Conservation (phyloP, 2,888 invertebrate genomes). For the Acleris cristana region DNA sequence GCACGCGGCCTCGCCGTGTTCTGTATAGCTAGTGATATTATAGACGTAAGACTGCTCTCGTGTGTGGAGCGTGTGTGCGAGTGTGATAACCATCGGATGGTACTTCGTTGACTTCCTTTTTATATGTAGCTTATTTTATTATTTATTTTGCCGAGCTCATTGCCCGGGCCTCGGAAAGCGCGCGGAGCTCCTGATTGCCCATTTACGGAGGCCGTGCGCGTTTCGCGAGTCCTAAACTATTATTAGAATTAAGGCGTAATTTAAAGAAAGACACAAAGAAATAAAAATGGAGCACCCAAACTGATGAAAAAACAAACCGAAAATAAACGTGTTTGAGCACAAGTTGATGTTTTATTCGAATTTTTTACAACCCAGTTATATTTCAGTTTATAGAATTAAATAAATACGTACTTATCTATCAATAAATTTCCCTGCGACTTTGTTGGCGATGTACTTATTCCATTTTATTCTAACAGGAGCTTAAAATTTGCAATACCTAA, state of each 20-base stretch:
- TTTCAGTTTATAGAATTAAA: too few relatives aligned
- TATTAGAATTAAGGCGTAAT: slow-evolving; percentile 81
- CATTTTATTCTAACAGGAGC: too few relatives aligned
- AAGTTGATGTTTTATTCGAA: slow-evolving; percentile 62
- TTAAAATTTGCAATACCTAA: too few relatives aligned
- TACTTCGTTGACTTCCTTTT: slow-evolving; percentile 75
- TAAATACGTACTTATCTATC: not conserved
- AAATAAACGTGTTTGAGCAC: slow-evolving; percentile 81
- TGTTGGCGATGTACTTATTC: too few relatives aligned
- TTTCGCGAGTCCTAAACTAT: slow-evolving; percentile 71
- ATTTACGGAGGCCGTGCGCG: slow-evolving; percentile 72
- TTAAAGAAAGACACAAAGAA: slow-evolving; percentile 74
- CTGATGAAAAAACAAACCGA: slow-evolving; percentile 74
- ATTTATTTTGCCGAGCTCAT: slow-evolving; percentile 83
- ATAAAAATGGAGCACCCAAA: slow-evolving; percentile 83
- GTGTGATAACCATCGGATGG: slow-evolving; percentile 77
- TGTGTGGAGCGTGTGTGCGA: slow-evolving; percentile 73
- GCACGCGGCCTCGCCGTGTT: slow-evolving; percentile 72
- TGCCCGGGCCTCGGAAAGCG: slow-evolving; percentile 74
- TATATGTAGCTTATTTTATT: slow-evolving; percentile 75
- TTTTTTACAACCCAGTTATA: not conserved
- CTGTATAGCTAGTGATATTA: slow-evolving; percentile 83
- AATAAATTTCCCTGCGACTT: not conserved
- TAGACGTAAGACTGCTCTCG: slow-evolving; percentile 77
- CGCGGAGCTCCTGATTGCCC: slow-evolving; percentile 76